A percentile compares a stretch with the other conserved stretches of the same genome.
These are phyloP conservation scores for Boloria euphrosyne DNA, from an alignment of 2,888 invertebrate genomes.

Conservation along the genomic window DNA sequence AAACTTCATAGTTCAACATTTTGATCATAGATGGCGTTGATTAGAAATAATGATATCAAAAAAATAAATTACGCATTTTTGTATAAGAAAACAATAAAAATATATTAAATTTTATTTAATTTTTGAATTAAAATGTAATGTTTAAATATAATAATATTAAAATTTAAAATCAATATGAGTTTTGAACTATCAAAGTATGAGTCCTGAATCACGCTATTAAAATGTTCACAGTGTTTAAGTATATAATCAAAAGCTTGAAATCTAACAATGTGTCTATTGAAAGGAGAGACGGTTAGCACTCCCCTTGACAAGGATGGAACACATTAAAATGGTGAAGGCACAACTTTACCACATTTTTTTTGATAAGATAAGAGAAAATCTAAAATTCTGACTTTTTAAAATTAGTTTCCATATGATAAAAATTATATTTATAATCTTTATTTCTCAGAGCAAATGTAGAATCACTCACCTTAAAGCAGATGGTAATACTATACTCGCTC, in stretches of 20 bases:
- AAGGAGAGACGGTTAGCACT: slow-evolving; percentile 50
- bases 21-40: slow-evolving; percentile 34
- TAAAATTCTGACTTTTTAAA: too few species aligned
- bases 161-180: neutral
- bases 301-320: slow-evolving; percentile 48
- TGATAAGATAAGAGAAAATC: neutral
- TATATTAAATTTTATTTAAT: neutral
- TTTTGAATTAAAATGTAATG: neutral
- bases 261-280: slow-evolving; percentile 42
- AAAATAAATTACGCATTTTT: neutral
- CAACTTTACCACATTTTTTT: slow-evolving; percentile 47
- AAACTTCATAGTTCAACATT: neutral
- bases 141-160: neutral
- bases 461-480: slow-evolving; percentile 63
- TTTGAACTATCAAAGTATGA: neutral
- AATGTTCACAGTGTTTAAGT: slow-evolving; percentile 32
- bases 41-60: neutral
- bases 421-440: too few species aligned
- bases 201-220: slow-evolving; percentile 37
- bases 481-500: slow-evolving; percentile 66
- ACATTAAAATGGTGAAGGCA: slow-evolving; percentile 48
- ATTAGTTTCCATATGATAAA: too few species aligned
- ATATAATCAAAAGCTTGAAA: slow-evolving; percentile 33
- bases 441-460: neutral
- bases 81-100: neutral